Evolutionary conservation across 2,113 vertebrate genomes (phyloP).

Genomic region (Ciconia maguari): DNA sequence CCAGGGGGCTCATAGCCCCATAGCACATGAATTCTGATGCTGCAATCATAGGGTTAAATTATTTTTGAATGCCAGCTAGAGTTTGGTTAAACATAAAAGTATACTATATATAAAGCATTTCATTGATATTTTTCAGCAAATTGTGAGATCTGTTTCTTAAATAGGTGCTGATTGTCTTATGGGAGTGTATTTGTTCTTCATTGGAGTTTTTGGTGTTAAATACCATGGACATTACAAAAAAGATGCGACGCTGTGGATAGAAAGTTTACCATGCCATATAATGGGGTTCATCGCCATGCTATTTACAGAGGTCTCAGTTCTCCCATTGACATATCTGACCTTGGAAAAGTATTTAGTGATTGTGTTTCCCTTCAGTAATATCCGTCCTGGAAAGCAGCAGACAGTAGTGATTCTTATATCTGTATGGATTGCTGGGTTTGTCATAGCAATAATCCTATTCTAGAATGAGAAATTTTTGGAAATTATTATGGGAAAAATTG

Average conservation of each 20-base stretch:
- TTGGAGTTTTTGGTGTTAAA: constrained; percentile 81
- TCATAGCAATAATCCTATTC: constrained; percentile 80
- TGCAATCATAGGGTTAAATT: not conserved
- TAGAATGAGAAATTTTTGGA: constrained; percentile 78
- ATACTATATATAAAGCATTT: not conserved
- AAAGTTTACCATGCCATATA: constrained; percentile 78
- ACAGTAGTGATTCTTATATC: constrained; percentile 70
- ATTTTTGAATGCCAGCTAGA: not conserved
- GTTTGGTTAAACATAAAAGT: not conserved
- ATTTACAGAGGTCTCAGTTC: constrained; percentile 84
- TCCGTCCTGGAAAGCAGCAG: constrained; percentile 76
- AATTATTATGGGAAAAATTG: constrained; percentile 88
- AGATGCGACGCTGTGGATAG: constrained; percentile 83
- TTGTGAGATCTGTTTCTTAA: not conserved
- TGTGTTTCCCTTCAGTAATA: constrained; percentile 84
- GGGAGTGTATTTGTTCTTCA: constrained; percentile 86
- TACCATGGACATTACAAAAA: constrained; percentile 84
- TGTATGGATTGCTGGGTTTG: constrained; percentile 81
- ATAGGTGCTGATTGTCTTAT: constrained; percentile 87
- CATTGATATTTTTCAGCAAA: not conserved
- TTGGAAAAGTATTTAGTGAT: constrained; percentile 85
- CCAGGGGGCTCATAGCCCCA: not conserved
- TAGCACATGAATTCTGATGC: not conserved
- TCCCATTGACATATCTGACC: constrained; percentile 84
- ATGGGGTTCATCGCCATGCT: constrained; percentile 84